phyloP scores from a whole-genome alignment of 2,888 invertebrate genomes.

The Pollenia angustigena region DNA sequence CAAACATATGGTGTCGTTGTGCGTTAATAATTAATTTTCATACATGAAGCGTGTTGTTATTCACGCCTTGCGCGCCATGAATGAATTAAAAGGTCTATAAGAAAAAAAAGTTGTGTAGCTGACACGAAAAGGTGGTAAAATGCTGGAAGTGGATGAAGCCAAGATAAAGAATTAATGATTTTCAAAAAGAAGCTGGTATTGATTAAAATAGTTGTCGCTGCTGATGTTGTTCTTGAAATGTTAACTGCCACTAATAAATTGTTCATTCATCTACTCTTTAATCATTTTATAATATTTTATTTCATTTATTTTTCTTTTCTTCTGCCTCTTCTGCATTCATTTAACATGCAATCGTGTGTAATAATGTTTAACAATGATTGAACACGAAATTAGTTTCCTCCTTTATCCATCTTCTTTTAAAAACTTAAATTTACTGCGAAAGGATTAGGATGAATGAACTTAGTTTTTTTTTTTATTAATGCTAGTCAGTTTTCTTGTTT shows the following conservation, averaged over 20 bases:
- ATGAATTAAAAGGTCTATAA: constrained; percentile 57
- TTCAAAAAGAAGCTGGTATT: not conserved
- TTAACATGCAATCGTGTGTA: constrained; percentile 66
- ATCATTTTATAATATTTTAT: not conserved
- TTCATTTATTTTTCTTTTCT: not conserved
- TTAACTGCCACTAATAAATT: not conserved
- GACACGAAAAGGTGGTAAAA: constrained; percentile 4
- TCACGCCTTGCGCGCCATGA: constrained; percentile 67
- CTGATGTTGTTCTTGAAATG: not conserved
- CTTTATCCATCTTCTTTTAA: constrained; percentile 22
- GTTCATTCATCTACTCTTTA: not conserved
- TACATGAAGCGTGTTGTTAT: constrained; percentile 61
- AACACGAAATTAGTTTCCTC: constrained; percentile 68
- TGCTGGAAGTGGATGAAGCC: not conserved
- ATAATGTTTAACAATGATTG: constrained; percentile 60
- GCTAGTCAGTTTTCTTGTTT: not conserved
- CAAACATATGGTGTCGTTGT: constrained; percentile 16
- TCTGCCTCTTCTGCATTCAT: not conserved
- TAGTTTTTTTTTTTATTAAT: constrained; percentile 14
- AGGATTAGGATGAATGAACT: constrained; percentile 56
- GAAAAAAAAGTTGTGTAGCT: not conserved
- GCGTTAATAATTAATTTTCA: constrained; percentile 69
- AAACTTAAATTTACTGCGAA: constrained; percentile 65
- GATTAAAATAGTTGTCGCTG: not conserved
- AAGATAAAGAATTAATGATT: not conserved